phyloP scores from a whole-genome alignment of 1,140 invertebrate species.

The Ectropis grisescens region DNA sequence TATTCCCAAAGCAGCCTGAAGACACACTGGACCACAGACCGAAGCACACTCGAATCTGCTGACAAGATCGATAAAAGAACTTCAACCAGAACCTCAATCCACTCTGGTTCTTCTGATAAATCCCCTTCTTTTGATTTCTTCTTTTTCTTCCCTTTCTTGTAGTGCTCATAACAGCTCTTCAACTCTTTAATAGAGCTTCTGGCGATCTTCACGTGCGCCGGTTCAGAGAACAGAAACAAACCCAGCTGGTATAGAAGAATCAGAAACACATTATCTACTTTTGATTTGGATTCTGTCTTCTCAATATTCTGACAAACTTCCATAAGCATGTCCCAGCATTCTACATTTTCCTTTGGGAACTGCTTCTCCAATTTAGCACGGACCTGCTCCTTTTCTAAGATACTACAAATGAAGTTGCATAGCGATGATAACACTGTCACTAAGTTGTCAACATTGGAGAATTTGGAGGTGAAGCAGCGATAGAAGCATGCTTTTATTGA shows the following conservation, averaged over 20 bases:
- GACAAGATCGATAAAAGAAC: constrained; percentile 81
- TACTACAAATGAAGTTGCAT: constrained; percentile 67
- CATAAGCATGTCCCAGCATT: constrained; percentile 74
- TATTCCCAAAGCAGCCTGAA: constrained; percentile 80
- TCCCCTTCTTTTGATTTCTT: constrained; percentile 22
- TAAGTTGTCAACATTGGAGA: constrained; percentile 73
- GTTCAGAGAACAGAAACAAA: constrained; percentile 79
- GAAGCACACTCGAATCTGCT: constrained; percentile 76
- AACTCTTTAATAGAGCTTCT: constrained; percentile 75
- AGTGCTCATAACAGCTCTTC: constrained; percentile 76
- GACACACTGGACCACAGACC: constrained; percentile 78
- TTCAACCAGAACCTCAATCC: constrained; percentile 86
- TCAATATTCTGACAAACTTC: constrained; percentile 59
- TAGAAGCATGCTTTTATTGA: constrained; percentile 74
- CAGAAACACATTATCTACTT: constrained; percentile 73
- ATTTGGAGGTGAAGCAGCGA: constrained; percentile 74
- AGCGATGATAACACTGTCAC: constrained; percentile 71
- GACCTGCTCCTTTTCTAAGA: constrained; percentile 61
- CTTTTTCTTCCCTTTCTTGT: constrained; percentile 62
- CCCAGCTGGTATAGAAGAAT: constrained; percentile 78
- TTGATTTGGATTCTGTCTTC: constrained; percentile 44
- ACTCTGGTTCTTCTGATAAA: constrained; percentile 73
- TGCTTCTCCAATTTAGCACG: constrained; percentile 60
- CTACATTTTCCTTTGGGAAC: constrained; percentile 67
- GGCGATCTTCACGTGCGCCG: constrained; percentile 72